Conservation (phyloP, 2,888 invertebrate genomes). For the Tiliacea aurago region DNA sequence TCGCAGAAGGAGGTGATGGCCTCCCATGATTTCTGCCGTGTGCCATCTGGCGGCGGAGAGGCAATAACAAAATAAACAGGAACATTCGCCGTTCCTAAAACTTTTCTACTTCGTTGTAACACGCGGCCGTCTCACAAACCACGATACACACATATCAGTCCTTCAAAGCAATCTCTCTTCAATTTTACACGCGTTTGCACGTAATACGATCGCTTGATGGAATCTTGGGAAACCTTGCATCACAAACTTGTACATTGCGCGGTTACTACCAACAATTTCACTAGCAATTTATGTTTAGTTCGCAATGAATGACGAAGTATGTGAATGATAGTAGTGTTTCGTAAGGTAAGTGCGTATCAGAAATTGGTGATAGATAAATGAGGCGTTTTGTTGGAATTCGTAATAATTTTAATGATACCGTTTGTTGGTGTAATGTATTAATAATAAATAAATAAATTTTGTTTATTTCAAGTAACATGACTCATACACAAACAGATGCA, state of each 20-base stretch:
- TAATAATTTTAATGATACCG: constrained; percentile 17
- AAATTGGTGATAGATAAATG: constrained; percentile 26
- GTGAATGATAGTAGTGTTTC: constrained; percentile 27
- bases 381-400: constrained; percentile 17
- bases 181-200: constrained; percentile 88
- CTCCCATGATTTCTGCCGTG: too few species aligned
- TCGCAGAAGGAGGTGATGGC: too few species aligned
- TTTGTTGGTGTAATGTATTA: too few species aligned
- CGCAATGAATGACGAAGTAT: constrained; percentile 31
- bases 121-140: constrained; percentile 47
- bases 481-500: too few species aligned
- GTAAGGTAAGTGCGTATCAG: constrained; percentile 31
- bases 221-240: constrained; percentile 63
- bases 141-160: constrained; percentile 70
- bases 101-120: constrained; percentile 69
- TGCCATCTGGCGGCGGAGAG: too few species aligned
- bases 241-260: constrained; percentile 62
- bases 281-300: neutral
- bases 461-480: too few species aligned
- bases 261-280: constrained; percentile 24
- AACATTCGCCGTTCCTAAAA: neutral
- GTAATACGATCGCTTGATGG: constrained; percentile 82
- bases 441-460: too few species aligned
- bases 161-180: constrained; percentile 84
- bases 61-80: too few species aligned